A percentile compares a stretch with the other conserved stretches of the same genome.
Conservation (phyloP, 2,113 vertebrate species). For the Cebidichthys violaceus region DNA sequence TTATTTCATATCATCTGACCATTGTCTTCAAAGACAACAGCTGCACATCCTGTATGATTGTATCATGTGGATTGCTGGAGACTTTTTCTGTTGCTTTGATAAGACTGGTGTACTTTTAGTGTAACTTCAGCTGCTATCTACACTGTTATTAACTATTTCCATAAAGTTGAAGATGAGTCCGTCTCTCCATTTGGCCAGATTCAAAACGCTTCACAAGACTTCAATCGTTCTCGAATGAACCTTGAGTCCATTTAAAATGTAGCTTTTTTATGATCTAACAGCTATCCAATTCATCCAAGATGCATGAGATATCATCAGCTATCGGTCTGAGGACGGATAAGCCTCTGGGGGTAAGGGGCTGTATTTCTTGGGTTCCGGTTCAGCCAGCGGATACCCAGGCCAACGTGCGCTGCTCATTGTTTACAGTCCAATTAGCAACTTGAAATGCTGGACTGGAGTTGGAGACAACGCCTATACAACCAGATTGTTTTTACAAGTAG, state of each 20-base stretch:
- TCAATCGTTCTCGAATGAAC: neutral
- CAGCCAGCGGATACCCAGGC: neutral
- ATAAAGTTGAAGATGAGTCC: neutral
- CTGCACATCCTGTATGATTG: neutral
- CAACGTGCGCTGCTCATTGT: neutral
- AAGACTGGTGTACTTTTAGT: neutral
- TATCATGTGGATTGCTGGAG: neutral
- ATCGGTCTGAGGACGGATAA: neutral
- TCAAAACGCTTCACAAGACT: neutral
- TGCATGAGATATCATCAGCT: neutral
- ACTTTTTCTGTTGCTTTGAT: neutral
- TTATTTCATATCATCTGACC: conserved; percentile 34
- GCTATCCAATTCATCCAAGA: neutral
- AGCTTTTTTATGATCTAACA: neutral
- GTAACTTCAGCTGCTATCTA: neutral
- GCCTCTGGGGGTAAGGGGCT: neutral
- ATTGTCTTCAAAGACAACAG: conserved; percentile 22
- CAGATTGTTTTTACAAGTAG: neutral
- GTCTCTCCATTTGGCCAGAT: neutral
- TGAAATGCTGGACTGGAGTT: neutral
- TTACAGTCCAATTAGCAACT: neutral
- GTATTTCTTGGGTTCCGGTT: neutral
- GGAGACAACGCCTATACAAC: neutral
- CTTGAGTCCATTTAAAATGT: neutral
- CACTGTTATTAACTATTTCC: neutral